Evolutionary conservation across 2,113 vertebrate genomes (phyloP).

Genomic region (Hemiscyllium ocellatum): DNA sequence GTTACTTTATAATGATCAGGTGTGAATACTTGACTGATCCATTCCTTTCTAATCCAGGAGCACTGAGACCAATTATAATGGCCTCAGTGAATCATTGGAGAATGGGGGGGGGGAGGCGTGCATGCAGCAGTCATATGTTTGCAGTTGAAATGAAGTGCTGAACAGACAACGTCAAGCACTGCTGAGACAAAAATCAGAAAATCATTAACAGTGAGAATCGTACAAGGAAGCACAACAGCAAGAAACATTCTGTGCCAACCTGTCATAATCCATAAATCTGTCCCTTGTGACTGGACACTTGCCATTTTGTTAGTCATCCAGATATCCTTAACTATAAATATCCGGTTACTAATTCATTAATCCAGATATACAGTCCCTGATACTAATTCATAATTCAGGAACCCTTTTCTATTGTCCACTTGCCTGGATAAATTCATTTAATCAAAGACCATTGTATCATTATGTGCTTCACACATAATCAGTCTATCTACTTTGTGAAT

Average conservation of each 20-base stretch:
- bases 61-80: slow-evolving; percentile 24
- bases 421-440: not conserved
- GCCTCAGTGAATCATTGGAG: not conserved
- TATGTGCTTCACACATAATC: not conserved
- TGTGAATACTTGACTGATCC: not conserved
- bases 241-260: not conserved
- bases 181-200: not conserved
- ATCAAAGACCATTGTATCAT: not conserved
- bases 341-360: not conserved
- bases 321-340: not conserved
- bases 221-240: not conserved
- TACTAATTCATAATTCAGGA: not conserved
- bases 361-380: not conserved
- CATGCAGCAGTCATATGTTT: not conserved
- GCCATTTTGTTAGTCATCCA: not conserved
- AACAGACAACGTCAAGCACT: not conserved
- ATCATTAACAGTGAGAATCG: not conserved
- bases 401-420: not conserved
- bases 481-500: not conserved
- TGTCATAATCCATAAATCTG: not conserved
- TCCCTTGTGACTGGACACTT: not conserved
- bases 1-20: not conserved
- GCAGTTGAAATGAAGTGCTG: not conserved
- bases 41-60: not conserved
- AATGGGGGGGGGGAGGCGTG: not conserved